phyloP scores from a whole-genome alignment of 2,888 invertebrate species.

The Teinopalpus imperialis region DNA sequence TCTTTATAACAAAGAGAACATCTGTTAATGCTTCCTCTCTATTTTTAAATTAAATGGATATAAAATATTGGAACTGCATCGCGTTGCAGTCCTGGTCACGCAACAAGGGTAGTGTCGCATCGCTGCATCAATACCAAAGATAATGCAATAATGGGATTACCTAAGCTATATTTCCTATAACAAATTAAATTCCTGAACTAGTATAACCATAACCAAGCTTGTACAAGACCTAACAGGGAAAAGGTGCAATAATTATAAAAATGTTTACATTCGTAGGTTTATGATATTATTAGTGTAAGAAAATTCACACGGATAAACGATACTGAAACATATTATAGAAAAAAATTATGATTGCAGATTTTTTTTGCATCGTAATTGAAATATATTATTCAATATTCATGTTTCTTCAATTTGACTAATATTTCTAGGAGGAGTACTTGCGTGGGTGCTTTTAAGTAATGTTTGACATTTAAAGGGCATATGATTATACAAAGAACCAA shows the following conservation, averaged over 20 bases:
- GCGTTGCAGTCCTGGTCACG: conserved; percentile 13
- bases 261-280: too few species aligned
- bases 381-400: background rate
- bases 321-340: too few species aligned
- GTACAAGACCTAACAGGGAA: too few species aligned
- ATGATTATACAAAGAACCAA: too few species aligned
- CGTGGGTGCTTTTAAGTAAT: background rate
- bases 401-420: background rate
- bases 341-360: too few species aligned
- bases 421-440: background rate
- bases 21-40: background rate
- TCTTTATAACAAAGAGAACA: background rate
- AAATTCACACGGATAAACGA: too few species aligned
- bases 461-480: conserved; percentile 1
- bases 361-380: too few species aligned
- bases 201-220: too few species aligned
- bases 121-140: conserved; percentile 10
- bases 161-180: background rate
- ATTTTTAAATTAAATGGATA: background rate
- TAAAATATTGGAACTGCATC: background rate
- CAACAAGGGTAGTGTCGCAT: conserved; percentile 8
- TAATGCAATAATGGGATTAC: conserved; percentile 19
- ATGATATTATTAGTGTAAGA: too few species aligned
- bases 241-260: too few species aligned
- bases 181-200: too few species aligned